These are phyloP conservation scores for Spodoptera littoralis DNA, from an alignment of 2,888 invertebrate genomes.

Conservation along the genomic window DNA sequence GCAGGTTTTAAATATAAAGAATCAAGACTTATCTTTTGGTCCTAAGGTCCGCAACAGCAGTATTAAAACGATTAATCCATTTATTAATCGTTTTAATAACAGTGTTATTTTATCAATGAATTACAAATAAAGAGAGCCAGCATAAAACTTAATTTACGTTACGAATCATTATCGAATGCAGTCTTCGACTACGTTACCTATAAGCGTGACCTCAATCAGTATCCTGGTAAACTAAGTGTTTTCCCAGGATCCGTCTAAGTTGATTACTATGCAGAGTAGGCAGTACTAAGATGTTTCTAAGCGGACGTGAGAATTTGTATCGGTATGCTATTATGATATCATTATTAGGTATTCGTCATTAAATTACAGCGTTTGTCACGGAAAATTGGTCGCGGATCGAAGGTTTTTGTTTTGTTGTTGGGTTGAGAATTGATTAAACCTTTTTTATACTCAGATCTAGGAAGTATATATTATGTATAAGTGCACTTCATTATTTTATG, in stretches of 20 bases:
- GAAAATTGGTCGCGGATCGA: background rate
- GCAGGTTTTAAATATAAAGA: too few species aligned
- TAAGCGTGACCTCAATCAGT: slow-evolving; percentile 43
- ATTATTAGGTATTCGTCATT: slow-evolving; percentile 20
- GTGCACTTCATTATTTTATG: too few species aligned
- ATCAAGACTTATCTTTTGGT: too few species aligned
- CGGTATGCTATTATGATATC: slow-evolving; percentile 26
- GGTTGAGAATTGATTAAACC: background rate
- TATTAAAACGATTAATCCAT: too few species aligned
- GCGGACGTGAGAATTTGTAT: slow-evolving; percentile 21
- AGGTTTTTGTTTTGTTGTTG: background rate
- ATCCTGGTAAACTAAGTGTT: slow-evolving; percentile 46
- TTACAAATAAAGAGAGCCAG: too few species aligned
- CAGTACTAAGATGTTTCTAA: slow-evolving; percentile 18
- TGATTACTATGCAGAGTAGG: slow-evolving; percentile 41
- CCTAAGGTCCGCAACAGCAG: too few species aligned
- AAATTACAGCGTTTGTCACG: slow-evolving; percentile 3
- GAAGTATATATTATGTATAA: too few species aligned
- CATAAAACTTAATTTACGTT: too few species aligned
- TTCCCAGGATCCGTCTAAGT: slow-evolving; percentile 49
- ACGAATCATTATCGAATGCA: too few species aligned
- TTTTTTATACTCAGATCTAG: too few species aligned
- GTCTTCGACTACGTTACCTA: slow-evolving; percentile 28
- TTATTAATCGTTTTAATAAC: too few species aligned
- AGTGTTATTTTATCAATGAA: too few species aligned